Conservation (phyloP, 1,140 invertebrate species). For the Procambarus virginalis region DNA sequence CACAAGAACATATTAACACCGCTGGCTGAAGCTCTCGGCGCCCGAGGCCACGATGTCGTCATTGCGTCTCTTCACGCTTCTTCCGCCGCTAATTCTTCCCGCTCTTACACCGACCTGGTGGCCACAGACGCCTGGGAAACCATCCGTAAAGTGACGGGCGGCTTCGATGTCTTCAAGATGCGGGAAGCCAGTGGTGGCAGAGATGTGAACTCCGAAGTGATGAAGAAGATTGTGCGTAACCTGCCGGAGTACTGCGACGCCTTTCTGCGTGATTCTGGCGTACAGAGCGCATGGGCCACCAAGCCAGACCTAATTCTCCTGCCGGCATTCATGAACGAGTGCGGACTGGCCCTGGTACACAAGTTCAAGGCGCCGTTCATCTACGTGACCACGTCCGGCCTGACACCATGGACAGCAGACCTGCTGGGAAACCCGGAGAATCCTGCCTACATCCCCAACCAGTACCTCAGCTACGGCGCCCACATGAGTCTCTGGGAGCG, state of each 20-base stretch:
- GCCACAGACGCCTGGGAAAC: slow-evolving; percentile 51
- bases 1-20: slow-evolving; percentile 77
- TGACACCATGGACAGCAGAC: slow-evolving; percentile 70
- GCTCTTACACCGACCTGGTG: slow-evolving; percentile 69
- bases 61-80: slow-evolving; percentile 75
- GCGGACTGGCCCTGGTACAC: slow-evolving; percentile 71
- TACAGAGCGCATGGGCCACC: slow-evolving; percentile 56
- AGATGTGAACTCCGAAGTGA: slow-evolving; percentile 65
- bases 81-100: slow-evolving; percentile 71
- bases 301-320: slow-evolving; percentile 73
- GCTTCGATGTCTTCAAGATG: slow-evolving; percentile 69
- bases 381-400: slow-evolving; percentile 69
- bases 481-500: slow-evolving; percentile 71
- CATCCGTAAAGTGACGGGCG: slow-evolving; percentile 60
- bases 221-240: slow-evolving; percentile 65
- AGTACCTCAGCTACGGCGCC: slow-evolving; percentile 63
- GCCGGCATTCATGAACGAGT: slow-evolving; percentile 72
- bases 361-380: slow-evolving; percentile 80
- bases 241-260: slow-evolving; percentile 68
- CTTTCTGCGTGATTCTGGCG: slow-evolving; percentile 64
- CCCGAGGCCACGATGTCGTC: slow-evolving; percentile 79
- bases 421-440: slow-evolving; percentile 70
- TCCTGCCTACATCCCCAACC: slow-evolving; percentile 69
- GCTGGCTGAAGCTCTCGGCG: slow-evolving; percentile 76
- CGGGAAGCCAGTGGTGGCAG: slow-evolving; percentile 45